Conservation (phyloP, 2,797 vertebrate genomes). For the Sebastes matsubarae region DNA sequence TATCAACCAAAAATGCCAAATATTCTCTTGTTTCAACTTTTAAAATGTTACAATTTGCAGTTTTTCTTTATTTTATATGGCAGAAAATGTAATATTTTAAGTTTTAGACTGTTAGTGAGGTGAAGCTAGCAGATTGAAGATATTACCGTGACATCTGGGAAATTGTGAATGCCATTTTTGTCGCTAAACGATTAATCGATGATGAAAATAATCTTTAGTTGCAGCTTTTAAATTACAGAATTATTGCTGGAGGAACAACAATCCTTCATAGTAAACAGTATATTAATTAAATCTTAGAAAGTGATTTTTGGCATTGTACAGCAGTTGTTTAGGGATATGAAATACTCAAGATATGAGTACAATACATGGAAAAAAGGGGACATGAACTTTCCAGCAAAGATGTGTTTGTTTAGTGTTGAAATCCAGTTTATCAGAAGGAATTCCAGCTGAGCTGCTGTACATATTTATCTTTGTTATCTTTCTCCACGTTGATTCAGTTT, state of each 20-base stretch:
- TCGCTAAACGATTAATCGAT: neutral
- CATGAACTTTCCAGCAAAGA: neutral
- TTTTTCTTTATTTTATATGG: too few species aligned
- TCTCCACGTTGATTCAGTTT: neutral
- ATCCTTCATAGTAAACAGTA: neutral
- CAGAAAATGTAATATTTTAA: too few species aligned
- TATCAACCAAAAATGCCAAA: too few species aligned
- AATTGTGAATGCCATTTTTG: neutral
- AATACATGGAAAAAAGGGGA: neutral
- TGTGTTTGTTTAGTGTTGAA: conserved; percentile 39
- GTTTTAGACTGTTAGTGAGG: too few species aligned
- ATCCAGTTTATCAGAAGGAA: conserved; percentile 40
- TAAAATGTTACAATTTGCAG: too few species aligned
- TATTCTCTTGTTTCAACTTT: too few species aligned
- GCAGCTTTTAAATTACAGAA: too few species aligned
- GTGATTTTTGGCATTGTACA: neutral
- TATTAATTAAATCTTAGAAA: neutral
- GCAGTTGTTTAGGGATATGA: neutral
- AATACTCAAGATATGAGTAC: neutral
- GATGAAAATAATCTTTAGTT: neutral
- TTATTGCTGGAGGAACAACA: too few species aligned
- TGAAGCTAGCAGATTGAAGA: neutral
- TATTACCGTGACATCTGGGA: neutral
- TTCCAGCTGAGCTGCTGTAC: neutral
- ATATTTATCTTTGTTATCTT: neutral